phyloP scores from a whole-genome alignment of 1,140 invertebrate species.

The Heliconius nattereri region DNA sequence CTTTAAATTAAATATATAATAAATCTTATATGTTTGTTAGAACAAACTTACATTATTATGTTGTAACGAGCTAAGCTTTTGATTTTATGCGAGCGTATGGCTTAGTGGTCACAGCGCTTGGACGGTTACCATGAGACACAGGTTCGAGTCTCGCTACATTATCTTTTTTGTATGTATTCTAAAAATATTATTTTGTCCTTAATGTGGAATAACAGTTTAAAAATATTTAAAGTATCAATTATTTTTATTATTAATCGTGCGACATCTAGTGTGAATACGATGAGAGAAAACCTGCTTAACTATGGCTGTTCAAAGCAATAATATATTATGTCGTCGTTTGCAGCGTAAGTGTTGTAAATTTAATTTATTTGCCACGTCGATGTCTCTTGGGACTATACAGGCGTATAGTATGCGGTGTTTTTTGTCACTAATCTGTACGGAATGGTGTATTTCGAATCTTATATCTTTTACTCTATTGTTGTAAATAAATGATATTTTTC shows the following conservation, averaged over 20 bases:
- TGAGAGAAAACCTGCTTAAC: not conserved
- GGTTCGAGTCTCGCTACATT: no score
- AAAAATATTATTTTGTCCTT: no score
- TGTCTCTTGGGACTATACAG: not conserved
- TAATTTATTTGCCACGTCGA: not conserved
- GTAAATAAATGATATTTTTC: slow-evolving; percentile 72
- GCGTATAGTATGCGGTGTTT: slow-evolving; percentile 1
- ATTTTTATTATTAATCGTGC: not conserved
- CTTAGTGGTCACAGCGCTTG: no score
- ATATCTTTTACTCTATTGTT: slow-evolving; percentile 57
- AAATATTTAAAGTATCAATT: no score
- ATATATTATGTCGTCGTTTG: not conserved
- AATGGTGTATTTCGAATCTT: slow-evolving; percentile 38
- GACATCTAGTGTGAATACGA: not conserved
- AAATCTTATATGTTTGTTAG: no score
- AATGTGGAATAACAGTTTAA: no score
- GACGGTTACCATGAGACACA: no score
- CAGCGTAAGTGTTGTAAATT: not conserved
- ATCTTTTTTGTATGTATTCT: no score
- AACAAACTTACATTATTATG: no score
- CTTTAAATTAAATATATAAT: no score
- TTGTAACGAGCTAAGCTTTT: no score
- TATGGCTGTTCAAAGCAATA: not conserved
- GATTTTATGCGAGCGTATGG: no score
- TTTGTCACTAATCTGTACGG: slow-evolving; percentile 17